Conservation (phyloP, 1,140 invertebrate species). For the Hermatobates lingyangjiaoensis region DNA sequence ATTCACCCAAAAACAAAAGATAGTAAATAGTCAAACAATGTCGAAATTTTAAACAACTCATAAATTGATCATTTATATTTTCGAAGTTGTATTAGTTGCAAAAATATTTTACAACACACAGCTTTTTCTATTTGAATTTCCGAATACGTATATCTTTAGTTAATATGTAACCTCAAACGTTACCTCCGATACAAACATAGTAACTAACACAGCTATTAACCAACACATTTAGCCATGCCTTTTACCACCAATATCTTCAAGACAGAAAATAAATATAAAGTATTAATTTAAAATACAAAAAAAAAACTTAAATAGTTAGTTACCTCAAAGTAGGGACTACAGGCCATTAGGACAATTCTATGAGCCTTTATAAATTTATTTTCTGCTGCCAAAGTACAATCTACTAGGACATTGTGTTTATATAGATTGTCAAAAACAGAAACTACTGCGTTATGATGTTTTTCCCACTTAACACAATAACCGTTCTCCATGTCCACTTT, state of each 20-base stretch:
- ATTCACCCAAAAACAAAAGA: no score
- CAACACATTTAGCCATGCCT: background rate
- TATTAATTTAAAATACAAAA: background rate
- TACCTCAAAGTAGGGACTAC: conserved; percentile 34
- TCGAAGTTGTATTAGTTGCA: no score
- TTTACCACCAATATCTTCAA: background rate
- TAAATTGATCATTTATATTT: no score
- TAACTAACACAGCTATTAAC: background rate
- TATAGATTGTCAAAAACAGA: conserved; percentile 31
- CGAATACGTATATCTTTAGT: background rate
- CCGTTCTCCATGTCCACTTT: conserved; percentile 28
- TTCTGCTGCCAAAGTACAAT: conserved; percentile 35
- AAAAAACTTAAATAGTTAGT: background rate
- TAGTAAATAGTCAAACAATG: no score
- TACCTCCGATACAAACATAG: background rate
- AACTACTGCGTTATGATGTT: conserved; percentile 32
- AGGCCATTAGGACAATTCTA: conserved; percentile 33
- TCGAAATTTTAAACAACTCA: no score
- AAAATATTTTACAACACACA: no score
- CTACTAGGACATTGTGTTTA: conserved; percentile 29
- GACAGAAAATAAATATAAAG: background rate
- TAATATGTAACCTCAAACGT: background rate
- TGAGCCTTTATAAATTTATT: conserved; percentile 33
- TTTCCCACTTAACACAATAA: conserved; percentile 37
- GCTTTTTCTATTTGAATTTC: background rate